These are phyloP conservation scores for Enteromius mattozi DNA, from an alignment of 2,797 vertebrate genomes.

Conservation along the genomic window DNA sequence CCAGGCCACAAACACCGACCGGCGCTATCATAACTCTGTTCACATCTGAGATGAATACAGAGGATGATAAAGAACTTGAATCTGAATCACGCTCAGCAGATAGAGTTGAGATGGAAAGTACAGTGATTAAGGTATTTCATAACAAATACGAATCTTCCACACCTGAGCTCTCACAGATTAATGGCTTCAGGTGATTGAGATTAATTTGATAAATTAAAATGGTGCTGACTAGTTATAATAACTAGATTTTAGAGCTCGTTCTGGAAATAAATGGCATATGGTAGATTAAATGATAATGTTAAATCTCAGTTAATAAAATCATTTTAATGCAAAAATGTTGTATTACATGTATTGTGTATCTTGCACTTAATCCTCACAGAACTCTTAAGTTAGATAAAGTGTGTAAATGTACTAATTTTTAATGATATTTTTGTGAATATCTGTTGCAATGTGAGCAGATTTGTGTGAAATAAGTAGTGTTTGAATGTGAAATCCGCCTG, in stretches of 20 bases:
- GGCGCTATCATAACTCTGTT: constrained; percentile 30
- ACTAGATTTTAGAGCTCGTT: neutral
- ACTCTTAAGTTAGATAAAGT: neutral
- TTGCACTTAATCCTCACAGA: neutral
- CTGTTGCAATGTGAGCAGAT: neutral
- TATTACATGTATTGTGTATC: no score
- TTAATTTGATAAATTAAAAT: neutral
- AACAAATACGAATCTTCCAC: neutral
- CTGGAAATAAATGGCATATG: neutral
- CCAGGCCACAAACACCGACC: constrained; percentile 34
- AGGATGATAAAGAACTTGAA: constrained; percentile 27
- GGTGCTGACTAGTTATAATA: constrained; percentile 13
- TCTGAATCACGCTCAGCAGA: constrained; percentile 9
- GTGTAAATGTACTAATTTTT: neutral
- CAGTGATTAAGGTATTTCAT: neutral
- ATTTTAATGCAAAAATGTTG: neutral
- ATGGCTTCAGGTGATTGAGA: constrained; percentile 55
- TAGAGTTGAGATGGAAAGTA: constrained; percentile 1
- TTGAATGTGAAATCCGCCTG: neutral
- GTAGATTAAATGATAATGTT: neutral
- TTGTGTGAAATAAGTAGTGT: neutral
- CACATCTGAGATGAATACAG: constrained; percentile 42
- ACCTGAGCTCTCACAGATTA: constrained; percentile 43
- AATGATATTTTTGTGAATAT: neutral
- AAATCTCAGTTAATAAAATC: neutral